Evolutionary conservation across 2,113 vertebrate genomes (phyloP), one percentile per base, ranked within the genome.

Genomic region (Nycticryphes semicollaris): DNA sequence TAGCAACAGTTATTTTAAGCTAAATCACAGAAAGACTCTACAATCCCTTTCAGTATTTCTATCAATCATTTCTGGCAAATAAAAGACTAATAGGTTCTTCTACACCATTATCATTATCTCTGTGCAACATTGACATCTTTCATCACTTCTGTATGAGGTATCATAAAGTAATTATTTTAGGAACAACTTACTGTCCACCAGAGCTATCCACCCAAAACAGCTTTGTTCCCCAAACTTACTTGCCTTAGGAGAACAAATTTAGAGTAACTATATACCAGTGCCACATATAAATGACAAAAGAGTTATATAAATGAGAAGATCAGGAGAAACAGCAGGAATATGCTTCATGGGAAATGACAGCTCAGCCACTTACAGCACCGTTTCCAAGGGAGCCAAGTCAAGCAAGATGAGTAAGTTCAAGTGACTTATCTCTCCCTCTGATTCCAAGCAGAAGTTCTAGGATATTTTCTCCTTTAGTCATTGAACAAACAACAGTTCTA

Each of bases 351-450:
- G 87, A 89, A 91, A 64, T 82, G 93, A 81, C 89, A 89, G 89
- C 51, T 94, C 84, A 87, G 18, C 68, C 66, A 84, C 76, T 89
- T 59, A 14, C 0, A 56, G 56, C 54, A 37, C 39, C 3, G 56
- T 69, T 87, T 90, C 86, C 64, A 93, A 91, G 83, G 69, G 20
- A 90, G 73, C 31, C 57, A 84, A 90, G 48, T 75, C 76, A 96
- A 89, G 64, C 80, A 90, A 59, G 59, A 90, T 63, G 31, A 93
- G 12, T 33, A 78, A 87, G 35, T 81, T 92, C 60, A 84, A 92
- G 27, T 16, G 28, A 89, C 74, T 94, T 72, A 6, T 51, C 53
- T 72, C n/a, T 35, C 47, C 51, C 47, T 78, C 27, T 56, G 60
- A 96, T 31, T 53, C 68, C 56, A 92, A 75, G 51, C 89, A 97